These are phyloP conservation scores for Ctenoplectra terminalis DNA, from an alignment of 1,140 invertebrate genomes.

Conservation along the genomic window DNA sequence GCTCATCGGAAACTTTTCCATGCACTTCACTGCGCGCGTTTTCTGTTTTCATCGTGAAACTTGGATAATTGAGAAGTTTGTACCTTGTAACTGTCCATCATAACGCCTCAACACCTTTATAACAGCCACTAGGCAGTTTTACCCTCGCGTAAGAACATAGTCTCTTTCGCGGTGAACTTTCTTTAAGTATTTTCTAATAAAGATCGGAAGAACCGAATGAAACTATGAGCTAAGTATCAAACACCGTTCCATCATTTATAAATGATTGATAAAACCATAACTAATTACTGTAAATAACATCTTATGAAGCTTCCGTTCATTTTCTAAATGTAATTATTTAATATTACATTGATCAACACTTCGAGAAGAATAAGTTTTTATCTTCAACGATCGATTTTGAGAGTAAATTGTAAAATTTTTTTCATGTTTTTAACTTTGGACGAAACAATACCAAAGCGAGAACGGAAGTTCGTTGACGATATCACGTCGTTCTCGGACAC, in stretches of 20 bases:
- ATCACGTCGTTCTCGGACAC: background rate
- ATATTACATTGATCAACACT: no score
- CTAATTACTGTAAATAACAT: background rate
- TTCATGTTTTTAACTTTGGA: no score
- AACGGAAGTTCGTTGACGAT: no score
- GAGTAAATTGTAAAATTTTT: background rate
- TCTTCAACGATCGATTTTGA: no score
- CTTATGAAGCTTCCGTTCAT: background rate
- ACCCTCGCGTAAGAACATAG: background rate
- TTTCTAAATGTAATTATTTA: no score
- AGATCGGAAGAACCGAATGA: background rate
- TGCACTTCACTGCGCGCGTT: slow-evolving; percentile 25
- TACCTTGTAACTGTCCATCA: slow-evolving; percentile 67
- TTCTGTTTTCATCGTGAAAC: slow-evolving; percentile 67
- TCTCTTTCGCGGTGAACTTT: background rate
- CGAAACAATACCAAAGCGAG: no score
- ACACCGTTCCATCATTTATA: background rate
- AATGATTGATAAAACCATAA: background rate
- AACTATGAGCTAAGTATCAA: background rate
- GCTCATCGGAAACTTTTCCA: slow-evolving; percentile 22
- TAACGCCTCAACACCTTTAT: slow-evolving; percentile 61
- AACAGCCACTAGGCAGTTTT: slow-evolving; percentile 49
- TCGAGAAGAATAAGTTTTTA: no score
- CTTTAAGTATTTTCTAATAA: background rate
- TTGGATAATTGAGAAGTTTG: slow-evolving; percentile 69